Evolutionary conservation across 2,113 vertebrate genomes (phyloP).

Genomic region (Boleophthalmus pectinirostris): DNA sequence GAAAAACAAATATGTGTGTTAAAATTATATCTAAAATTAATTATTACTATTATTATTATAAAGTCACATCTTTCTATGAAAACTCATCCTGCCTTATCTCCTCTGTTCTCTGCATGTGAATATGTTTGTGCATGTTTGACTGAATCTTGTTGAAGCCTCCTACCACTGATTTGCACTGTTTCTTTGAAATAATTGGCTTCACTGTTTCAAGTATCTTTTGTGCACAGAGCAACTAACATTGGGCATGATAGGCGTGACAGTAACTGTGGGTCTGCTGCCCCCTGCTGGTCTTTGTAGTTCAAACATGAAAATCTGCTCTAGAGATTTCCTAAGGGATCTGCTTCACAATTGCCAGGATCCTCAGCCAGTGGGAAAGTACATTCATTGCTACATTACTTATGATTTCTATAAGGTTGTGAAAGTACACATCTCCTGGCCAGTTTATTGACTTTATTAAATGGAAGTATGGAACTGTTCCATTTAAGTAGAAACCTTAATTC

Average conservation of each 20-base stretch:
- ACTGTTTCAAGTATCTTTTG: background rate
- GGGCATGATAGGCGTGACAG: slow-evolving; percentile 22
- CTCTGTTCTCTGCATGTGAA: slow-evolving; percentile 41
- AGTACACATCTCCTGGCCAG: no score
- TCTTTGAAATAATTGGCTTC: background rate
- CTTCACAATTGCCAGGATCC: slow-evolving; percentile 6
- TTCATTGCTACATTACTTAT: no score
- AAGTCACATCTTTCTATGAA: slow-evolving; percentile 26
- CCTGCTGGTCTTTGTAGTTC: slow-evolving; percentile 51
- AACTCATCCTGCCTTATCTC: slow-evolving; percentile 49
- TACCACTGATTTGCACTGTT: background rate
- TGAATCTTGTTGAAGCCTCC: slow-evolving; percentile 14
- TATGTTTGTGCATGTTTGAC: slow-evolving; percentile 30
- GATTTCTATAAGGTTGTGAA: no score
- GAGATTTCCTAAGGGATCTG: slow-evolving; percentile 25
- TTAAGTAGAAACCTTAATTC: no score
- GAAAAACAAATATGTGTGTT: background rate
- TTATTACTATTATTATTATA: no score
- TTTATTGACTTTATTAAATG: no score
- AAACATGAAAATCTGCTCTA: slow-evolving; percentile 18
- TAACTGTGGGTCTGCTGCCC: slow-evolving; percentile 43
- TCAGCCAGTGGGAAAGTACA: background rate
- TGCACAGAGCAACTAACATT: slow-evolving; percentile 29
- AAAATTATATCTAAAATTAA: background rate
- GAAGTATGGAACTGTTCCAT: no score